Conservation (phyloP, 1,140 invertebrate species). For the Samia ricini region DNA sequence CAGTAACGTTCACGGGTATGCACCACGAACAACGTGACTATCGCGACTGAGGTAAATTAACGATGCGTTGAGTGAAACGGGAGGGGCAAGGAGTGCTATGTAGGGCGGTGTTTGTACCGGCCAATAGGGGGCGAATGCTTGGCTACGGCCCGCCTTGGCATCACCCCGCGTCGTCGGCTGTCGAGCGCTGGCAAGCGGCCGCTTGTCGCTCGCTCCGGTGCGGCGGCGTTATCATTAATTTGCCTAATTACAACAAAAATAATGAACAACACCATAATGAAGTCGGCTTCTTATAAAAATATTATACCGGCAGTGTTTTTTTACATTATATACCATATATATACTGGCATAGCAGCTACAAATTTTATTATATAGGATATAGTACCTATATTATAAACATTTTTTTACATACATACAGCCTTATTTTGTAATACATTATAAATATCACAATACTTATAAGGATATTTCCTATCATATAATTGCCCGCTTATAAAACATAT, state of each 20-base stretch:
- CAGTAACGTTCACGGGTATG: conserved; percentile 30
- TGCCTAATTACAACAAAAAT: conserved; percentile 75
- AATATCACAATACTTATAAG: too few species aligned
- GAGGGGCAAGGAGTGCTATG: conserved; percentile 22
- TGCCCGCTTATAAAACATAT: too few species aligned
- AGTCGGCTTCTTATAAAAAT: conserved; percentile 28
- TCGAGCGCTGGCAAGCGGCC: conserved; percentile 26
- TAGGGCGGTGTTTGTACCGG: conserved; percentile 22
- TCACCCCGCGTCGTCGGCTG: conserved; percentile 4
- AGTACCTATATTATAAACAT: too few species aligned
- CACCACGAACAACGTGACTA: conserved; percentile 37
- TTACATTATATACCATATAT: too few species aligned
- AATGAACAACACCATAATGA: conserved; percentile 65
- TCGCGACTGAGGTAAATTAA: conserved; percentile 45
- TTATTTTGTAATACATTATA: too few species aligned
- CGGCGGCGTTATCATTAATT: conserved; percentile 58
- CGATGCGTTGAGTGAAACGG: conserved; percentile 16
- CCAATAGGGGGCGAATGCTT: conserved; percentile 29
- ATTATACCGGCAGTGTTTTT: too few species aligned
- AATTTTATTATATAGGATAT: too few species aligned
- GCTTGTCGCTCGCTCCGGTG: conserved; percentile 20
- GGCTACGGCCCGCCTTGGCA: conserved; percentile 12
- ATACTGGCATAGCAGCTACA: too few species aligned
- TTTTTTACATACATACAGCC: too few species aligned
- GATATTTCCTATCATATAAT: too few species aligned